These are phyloP conservation scores for Andrena fulva DNA, from an alignment of 2,888 invertebrate species.

Conservation along the genomic window DNA sequence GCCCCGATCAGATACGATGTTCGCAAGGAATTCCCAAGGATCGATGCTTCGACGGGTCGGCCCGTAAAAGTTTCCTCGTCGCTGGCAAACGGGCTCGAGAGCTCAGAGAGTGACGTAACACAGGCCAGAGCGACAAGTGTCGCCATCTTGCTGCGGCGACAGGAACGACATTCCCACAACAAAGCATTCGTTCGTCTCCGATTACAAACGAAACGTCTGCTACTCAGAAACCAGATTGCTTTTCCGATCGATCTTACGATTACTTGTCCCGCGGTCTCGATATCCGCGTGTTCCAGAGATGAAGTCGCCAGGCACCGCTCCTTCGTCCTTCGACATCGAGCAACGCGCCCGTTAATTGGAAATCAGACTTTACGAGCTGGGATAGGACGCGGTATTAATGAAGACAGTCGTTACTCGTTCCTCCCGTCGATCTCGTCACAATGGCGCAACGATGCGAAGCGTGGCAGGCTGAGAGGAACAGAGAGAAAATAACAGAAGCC, in stretches of 20 bases:
- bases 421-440: constrained; percentile 27
- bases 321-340: constrained; percentile 20
- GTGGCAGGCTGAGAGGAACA: not conserved
- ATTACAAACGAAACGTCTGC: not conserved
- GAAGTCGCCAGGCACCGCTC: constrained; percentile 10
- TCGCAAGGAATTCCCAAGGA: constrained; percentile 26
- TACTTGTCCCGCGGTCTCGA: not conserved
- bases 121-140: not conserved
- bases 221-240: not conserved
- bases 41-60: constrained; percentile 17
- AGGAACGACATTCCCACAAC: not conserved
- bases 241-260: not conserved
- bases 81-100: constrained; percentile 20
- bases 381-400: constrained; percentile 31
- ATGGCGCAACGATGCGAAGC: constrained; percentile 18
- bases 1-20: constrained; percentile 25
- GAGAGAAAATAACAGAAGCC: not conserved
- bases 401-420: constrained; percentile 34
- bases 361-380: constrained; percentile 52
- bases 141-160: not conserved
- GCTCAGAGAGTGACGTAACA: constrained; percentile 14
- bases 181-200: not conserved
- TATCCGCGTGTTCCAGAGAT: not conserved
- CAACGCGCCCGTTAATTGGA: constrained; percentile 45
- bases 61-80: constrained; percentile 39